phyloP scores from a whole-genome alignment of 2,113 vertebrate genomes.

The Pantherophis guttatus region DNA sequence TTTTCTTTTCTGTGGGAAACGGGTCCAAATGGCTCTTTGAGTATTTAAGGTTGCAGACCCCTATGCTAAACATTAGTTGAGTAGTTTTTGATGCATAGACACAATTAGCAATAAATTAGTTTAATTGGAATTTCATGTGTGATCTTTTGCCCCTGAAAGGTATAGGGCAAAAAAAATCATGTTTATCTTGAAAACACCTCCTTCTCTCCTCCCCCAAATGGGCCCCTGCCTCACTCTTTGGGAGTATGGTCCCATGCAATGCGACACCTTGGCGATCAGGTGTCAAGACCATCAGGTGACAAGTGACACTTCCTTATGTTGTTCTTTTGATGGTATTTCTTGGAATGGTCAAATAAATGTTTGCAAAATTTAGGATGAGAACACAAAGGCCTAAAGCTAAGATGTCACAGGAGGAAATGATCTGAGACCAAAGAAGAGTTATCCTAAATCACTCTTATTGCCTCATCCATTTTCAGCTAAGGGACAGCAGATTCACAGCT shows the following conservation, averaged over 20 bases:
- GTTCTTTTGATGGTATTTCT: not conserved
- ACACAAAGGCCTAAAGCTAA: conserved; percentile 1
- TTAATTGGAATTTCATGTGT: not conserved
- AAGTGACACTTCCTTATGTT: not conserved
- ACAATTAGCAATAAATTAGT: not conserved
- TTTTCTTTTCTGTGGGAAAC: too few relatives aligned
- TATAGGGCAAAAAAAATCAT: not conserved
- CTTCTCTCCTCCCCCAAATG: not conserved
- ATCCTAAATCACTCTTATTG: not conserved
- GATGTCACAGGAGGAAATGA: not conserved
- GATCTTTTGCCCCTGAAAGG: not conserved
- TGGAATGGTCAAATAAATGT: not conserved
- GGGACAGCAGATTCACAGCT: conserved; percentile 12
- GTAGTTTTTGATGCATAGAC: not conserved
- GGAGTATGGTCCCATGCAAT: not conserved
- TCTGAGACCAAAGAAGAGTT: not conserved
- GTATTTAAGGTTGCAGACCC: too few relatives aligned
- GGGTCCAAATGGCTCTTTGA: too few relatives aligned
- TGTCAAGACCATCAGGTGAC: too few relatives aligned
- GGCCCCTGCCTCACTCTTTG: not conserved
- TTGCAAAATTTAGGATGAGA: not conserved
- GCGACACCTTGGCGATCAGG: not conserved
- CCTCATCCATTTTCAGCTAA: not conserved
- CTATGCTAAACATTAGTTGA: not conserved
- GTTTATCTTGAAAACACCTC: not conserved